These are phyloP conservation scores for Embiotoca jacksoni DNA, from an alignment of 2,113 vertebrate species.

Conservation along the genomic window DNA sequence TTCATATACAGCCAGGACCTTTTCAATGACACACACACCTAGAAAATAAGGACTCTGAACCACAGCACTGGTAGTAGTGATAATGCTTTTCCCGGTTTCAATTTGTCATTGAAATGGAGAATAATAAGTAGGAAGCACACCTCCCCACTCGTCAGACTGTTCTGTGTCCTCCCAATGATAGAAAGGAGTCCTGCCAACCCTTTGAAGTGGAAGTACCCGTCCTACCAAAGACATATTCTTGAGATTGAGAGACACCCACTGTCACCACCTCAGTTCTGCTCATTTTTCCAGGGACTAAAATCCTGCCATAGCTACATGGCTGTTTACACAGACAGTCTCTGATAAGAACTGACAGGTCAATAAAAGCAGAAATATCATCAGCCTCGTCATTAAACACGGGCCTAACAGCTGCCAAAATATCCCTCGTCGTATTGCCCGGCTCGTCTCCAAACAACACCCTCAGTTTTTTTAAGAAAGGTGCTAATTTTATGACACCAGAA, in stretches of 20 bases:
- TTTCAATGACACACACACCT: no score
- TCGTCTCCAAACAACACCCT: constrained; percentile 69
- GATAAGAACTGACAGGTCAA: constrained; percentile 84
- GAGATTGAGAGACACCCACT: background rate
- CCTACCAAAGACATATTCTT: no score
- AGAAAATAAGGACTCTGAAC: no score
- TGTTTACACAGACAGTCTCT: constrained; percentile 81
- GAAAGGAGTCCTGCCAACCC: no score
- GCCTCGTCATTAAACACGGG: constrained; percentile 75
- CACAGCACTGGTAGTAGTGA: no score
- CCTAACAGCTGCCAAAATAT: constrained; percentile 82
- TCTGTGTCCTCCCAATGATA: no score
- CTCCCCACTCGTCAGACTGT: no score
- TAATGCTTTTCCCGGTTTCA: no score
- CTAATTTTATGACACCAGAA: constrained; percentile 83
- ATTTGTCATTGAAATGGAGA: no score
- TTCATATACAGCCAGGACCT: no score
- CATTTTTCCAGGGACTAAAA: constrained; percentile 23
- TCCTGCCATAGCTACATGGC: background rate
- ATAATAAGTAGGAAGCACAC: no score
- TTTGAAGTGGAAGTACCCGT: no score
- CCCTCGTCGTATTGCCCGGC: constrained; percentile 63
- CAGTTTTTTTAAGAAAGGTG: constrained; percentile 80
- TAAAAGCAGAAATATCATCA: constrained; percentile 84
- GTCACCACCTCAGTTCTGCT: constrained; percentile 10